Base-by-base conservation (phyloP, 2,888 invertebrate species). In the Herminia tarsipennalis region DNA sequence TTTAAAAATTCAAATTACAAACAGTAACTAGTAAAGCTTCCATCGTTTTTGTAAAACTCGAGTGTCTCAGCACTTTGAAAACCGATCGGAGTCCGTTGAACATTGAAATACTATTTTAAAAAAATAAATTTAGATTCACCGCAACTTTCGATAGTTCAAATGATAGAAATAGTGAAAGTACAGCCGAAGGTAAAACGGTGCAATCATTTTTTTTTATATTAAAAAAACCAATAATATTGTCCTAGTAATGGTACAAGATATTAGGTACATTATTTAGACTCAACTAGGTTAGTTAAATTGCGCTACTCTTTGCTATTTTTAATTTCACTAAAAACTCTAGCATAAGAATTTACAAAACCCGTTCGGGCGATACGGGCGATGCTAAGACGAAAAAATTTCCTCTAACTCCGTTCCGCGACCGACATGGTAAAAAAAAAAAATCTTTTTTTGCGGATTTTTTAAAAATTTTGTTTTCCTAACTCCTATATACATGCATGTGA, bases 271-370 rank as follows among this genome's bases (percentile, higher is more conserved):
- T 81, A 79, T 81, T 47, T 75, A 83, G 86, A 86, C 79, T 86
- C 83, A 87, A 84, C 89, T 89, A 90, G 83, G 78, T 86, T 78
- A 85, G 50, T 65, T 86, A 81, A 90, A 89, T 89, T 88, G 86
- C 83, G 76, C 89, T 90, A 90, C 88, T 81, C 77, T 82, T 79
- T 73, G 81, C 88, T 88, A 87, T 86, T 56, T 61, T 70, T 83
- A 87, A 88, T 89, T 89, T 87, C 73, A 82, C 86, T 87, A 86
- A 81, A 77, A 76, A 71, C 68, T 62, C 84, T 84, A 86, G 79
- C 79, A 78, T 76, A 72, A 78, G 68, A 79, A 76, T 77, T 81
- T 80, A 80, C 81, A 78, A 66, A 73, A 68, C 72, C 69, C 70
- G 64, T 60, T 52, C 53, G 49, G 50, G 56, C 71, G 51, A 54